Percentiles rank a stretch among this genome's conserved stretches.
These are phyloP conservation scores for Cephalotes varians DNA, from an alignment of 2,888 invertebrate species.

Conservation along the genomic window DNA sequence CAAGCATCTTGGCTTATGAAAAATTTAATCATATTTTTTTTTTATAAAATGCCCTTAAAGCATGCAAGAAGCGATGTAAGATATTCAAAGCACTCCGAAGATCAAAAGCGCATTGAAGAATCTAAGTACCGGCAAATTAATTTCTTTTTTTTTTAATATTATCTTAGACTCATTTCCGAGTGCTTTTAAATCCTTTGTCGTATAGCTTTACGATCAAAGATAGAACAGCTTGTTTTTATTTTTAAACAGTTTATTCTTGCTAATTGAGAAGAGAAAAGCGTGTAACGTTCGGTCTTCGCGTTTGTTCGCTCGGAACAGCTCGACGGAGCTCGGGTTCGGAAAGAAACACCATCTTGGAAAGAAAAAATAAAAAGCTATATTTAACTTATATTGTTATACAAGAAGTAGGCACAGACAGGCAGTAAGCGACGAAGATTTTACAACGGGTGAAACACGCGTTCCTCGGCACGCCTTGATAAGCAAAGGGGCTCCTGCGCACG, in stretches of 20 bases:
- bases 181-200: slow-evolving; percentile 11
- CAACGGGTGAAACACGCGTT: no score
- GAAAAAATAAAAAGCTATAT: no score
- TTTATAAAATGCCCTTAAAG: background rate
- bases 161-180: background rate
- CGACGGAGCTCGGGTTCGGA: no score
- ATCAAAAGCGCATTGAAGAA: background rate
- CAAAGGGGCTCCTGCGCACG: no score
- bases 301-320: no score
- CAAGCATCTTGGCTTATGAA: background rate
- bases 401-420: no score
- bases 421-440: no score
- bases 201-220: slow-evolving; percentile 11
- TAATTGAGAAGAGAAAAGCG: background rate
- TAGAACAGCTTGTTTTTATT: background rate
- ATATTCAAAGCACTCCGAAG: background rate
- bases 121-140: background rate
- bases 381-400: no score
- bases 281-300: no score
- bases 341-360: no score
- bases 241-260: background rate
- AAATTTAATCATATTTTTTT: slow-evolving; percentile 16
- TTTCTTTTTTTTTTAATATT: background rate
- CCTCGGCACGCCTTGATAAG: no score
- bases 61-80: background rate